Conservation (phyloP, 2,888 invertebrate genomes). For the Luperina nickerlii region DNA sequence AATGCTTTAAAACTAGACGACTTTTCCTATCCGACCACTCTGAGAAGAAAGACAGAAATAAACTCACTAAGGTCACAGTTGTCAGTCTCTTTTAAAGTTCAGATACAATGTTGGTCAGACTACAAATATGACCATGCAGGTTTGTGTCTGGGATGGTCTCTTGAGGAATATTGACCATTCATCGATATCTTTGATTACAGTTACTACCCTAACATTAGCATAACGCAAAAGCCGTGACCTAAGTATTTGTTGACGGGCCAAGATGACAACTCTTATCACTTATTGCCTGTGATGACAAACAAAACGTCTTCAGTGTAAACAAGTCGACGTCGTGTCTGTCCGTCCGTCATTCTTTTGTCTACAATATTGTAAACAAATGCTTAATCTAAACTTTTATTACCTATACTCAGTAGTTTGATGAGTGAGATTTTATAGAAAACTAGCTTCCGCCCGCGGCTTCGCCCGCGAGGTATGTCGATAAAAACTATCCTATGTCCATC, state of each 20-base stretch:
- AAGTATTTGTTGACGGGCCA: constrained; percentile 11
- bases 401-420: not conserved
- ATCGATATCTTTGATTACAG: not conserved
- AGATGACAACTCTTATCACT: constrained; percentile 22
- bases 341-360: constrained; percentile 2
- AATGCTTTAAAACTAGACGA: not conserved
- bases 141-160: not conserved
- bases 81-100: not conserved
- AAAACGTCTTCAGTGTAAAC: constrained; percentile 13
- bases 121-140: not conserved
- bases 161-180: not conserved
- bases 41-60: not conserved
- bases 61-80: not conserved
- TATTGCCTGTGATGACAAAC: constrained; percentile 10
- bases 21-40: not conserved
- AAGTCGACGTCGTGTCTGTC: constrained; percentile 12
- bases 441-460: not conserved
- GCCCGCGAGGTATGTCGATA: too few relatives aligned
- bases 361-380: constrained; percentile 16
- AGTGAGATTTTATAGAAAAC: not conserved
- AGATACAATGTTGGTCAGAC: not conserved
- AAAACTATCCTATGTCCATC: too few relatives aligned
- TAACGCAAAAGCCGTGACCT: not conserved
- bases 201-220: too few relatives aligned
- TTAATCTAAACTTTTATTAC: not conserved